Base-by-base conservation (phyloP, 2,113 vertebrate species). In the Syngnathus floridae region DNA sequence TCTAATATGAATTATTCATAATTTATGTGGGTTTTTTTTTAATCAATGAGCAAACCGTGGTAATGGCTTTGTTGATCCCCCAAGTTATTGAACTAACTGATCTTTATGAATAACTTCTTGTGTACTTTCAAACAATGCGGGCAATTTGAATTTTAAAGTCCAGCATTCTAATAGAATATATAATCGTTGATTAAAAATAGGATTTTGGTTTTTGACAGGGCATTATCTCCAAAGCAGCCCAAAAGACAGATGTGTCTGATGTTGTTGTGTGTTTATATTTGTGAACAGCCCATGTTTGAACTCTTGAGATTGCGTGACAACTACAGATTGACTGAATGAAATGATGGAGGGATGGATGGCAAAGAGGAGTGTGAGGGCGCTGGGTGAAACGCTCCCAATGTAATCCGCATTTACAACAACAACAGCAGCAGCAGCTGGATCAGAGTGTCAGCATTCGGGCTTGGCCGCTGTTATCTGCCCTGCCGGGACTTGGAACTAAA, bases 271-370 rank as follows among this genome's bases (percentile, higher is more conserved):
- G 58, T 43, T 37, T 41, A 21, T 17, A 62, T 62, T 11, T 52
- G 37, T 31, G 3, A 61, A 31, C 64, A 61, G 37, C 43, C 56
- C 36, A 43, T 19, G 66, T 65, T 14, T 26, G 65, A 46, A 65
- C 66, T 35, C 46, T 31, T 63, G 37, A 67, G 59, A 67, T 83
- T 84, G 77, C 76, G 71, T 85, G 85, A 78, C 80, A 80, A 19
- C 46, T 4, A 35, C 22, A 54, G 81, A 78, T 86, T 84, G 84
- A 86, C 74, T 82, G 72, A 87, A 75, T 80, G 67, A 78, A 85
- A 64, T 6, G 73, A 83, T 79, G 84, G 64, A 66, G 77, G 63
- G 80, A 84, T 2, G 40, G 58, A 72, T 72, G 65, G 59, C 6
- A 6, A 67, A 78, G 76, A 43, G 65, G 65, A 77, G 71, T 64